These are phyloP conservation scores for Homalodisca vitripennis DNA, from an alignment of 1,140 invertebrate genomes.

Conservation along the genomic window DNA sequence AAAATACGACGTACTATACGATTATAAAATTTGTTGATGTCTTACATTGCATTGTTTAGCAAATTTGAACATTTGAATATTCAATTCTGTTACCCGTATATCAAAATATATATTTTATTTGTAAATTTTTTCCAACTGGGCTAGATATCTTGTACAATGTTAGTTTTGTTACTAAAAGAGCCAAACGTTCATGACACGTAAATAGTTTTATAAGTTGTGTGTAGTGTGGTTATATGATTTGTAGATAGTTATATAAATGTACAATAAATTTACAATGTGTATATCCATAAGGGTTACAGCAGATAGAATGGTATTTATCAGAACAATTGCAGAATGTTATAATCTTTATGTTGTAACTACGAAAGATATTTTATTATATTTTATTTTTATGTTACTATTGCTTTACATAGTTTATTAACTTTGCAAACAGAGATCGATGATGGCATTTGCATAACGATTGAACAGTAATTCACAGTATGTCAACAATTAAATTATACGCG, in stretches of 20 bases:
- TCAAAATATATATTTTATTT: slow-evolving; percentile 7
- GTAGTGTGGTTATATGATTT: slow-evolving; percentile 12
- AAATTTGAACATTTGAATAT: background rate
- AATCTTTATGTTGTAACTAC: background rate
- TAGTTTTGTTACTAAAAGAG: background rate
- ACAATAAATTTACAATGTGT: slow-evolving; percentile 12
- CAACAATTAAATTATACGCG: too few relatives aligned
- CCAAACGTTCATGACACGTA: slow-evolving; percentile 1
- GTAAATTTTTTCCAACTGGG: background rate
- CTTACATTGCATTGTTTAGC: too few relatives aligned
- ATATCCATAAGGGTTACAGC: too few relatives aligned
- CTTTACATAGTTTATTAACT: slow-evolving; percentile 8
- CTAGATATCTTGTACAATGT: background rate
- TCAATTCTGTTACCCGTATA: slow-evolving; percentile 5
- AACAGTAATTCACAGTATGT: too few relatives aligned
- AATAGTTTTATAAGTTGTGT: background rate
- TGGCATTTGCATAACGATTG: too few relatives aligned
- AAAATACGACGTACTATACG: too few relatives aligned
- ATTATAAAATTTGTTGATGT: too few relatives aligned
- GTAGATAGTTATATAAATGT: slow-evolving; percentile 16
- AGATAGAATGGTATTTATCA: background rate
- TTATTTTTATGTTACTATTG: slow-evolving; percentile 13
- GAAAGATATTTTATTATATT: slow-evolving; percentile 14
- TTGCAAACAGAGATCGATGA: too few relatives aligned
- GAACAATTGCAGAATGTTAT: slow-evolving; percentile 3